phyloP scores from a whole-genome alignment of 2,888 invertebrate genomes.

The Dryobotodes eremita region DNA sequence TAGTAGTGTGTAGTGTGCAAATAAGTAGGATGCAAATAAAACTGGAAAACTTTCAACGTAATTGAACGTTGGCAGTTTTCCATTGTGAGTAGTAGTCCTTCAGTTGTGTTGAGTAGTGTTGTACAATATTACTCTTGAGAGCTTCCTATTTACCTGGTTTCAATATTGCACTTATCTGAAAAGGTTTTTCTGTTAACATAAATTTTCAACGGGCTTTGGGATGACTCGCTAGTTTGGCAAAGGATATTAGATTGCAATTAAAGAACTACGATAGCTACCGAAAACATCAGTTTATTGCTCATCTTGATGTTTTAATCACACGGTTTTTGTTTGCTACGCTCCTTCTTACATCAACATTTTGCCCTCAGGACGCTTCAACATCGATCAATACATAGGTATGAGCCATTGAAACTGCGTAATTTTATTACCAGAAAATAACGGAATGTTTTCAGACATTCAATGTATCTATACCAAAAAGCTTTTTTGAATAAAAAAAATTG shows the following conservation, averaged over 20 bases:
- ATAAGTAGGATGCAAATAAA: not conserved
- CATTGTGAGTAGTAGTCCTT: not conserved
- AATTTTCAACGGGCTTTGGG: not conserved
- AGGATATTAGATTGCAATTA: not conserved
- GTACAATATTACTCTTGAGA: not conserved
- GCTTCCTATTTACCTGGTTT: not conserved
- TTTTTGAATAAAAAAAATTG: conserved; percentile 5
- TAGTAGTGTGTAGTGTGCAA: no score
- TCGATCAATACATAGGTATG: conserved; percentile 49
- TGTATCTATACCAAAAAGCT: not conserved
- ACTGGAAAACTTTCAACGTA: not conserved
- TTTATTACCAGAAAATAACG: not conserved
- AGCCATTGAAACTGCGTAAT: conserved; percentile 10
- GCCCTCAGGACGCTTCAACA: conserved; percentile 25
- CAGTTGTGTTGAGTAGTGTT: not conserved
- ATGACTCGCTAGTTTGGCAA: not conserved
- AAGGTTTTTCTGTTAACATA: not conserved
- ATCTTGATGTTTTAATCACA: conserved; percentile 17
- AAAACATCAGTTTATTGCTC: not conserved
- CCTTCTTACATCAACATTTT: conserved; percentile 11
- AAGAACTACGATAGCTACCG: not conserved
- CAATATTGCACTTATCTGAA: not conserved
- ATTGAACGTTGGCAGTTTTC: not conserved
- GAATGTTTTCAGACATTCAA: not conserved
- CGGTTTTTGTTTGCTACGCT: conserved; percentile 21